Base-by-base conservation (phyloP, 2,888 invertebrate species). In the Caprella mutica region DNA sequence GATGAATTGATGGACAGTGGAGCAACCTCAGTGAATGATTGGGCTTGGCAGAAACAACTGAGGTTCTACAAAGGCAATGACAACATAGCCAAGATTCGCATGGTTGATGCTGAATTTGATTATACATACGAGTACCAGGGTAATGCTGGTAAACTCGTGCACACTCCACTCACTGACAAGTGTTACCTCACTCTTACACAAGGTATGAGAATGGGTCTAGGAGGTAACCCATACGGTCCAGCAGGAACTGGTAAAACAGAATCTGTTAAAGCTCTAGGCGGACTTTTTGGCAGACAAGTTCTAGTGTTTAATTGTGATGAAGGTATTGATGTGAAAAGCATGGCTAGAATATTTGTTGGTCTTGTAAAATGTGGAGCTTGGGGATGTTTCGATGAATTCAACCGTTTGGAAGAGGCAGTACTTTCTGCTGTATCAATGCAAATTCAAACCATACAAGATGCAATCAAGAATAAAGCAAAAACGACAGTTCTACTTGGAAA, bases 231-330 rank as follows among this genome's bases (percentile, higher is more conserved):
- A 0, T 97, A 96, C 69, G 98, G 98, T 0, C 97, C 97, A 1
- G 98, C 98, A 21, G 98, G 98, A 55, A 98, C 97, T 0, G 97
- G 97, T 0, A 98, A 98, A 77, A 98, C 97, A 0, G 97, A 98
- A 74, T 93, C 94, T 23, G 93, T 98, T 0, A 98, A 98, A 76
- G 92, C 94, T 1, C 76, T 98, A 5, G 93, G 91, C 1, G 80
- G 83, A 4, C 78, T 94, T 67, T 78, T 97, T 66, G 97, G 97
- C 0, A 79, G 97, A 54, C 84, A 94, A 69, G 91, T 92, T n/a
- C 75, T 94, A 48, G 89, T 94, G 6, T 94, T 94, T 73, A 94
- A 94, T 74, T 98, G 98, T 73, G 97, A 97, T 76, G 97, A 98
- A 42, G 67, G 67, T 8, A 66, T 66, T 24, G 66, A 66, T 29